phyloP scores from a whole-genome alignment of 2,113 vertebrate species.

The Tachycineta bicolor region DNA sequence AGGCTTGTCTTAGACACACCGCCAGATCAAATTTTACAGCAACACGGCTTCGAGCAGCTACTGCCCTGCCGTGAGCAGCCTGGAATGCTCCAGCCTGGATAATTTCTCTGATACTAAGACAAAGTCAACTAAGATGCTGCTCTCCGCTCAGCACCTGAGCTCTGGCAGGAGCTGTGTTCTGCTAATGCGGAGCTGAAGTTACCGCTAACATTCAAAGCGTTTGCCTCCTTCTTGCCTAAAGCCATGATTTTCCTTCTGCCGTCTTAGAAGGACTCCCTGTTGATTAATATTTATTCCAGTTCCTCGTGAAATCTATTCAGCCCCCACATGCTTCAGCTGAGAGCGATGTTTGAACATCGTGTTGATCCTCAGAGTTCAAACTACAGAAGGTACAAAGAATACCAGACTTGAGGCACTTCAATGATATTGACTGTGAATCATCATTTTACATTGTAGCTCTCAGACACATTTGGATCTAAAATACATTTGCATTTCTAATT shows the following conservation, averaged over 20 bases:
- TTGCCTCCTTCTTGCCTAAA: not conserved
- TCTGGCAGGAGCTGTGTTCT: not conserved
- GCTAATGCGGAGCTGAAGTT: not conserved
- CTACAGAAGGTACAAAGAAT: conserved; percentile 35
- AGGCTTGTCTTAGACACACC: not conserved
- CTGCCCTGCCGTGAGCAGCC: not conserved
- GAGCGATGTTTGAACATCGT: not conserved
- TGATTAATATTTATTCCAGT: conserved; percentile 42
- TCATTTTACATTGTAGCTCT: conserved; percentile 33
- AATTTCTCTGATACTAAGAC: not conserved
- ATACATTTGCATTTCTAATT: conserved; percentile 65
- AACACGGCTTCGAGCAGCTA: not conserved
- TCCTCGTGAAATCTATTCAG: conserved; percentile 41
- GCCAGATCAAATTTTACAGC: not conserved
- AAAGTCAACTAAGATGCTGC: not conserved
- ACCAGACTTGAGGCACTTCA: conserved; percentile 38
- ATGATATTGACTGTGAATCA: conserved; percentile 5
- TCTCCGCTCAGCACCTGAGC: not conserved
- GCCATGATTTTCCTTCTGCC: conserved; percentile 10
- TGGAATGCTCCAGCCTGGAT: not conserved
- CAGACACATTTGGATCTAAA: conserved; percentile 32
- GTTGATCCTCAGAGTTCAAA: conserved; percentile 43
- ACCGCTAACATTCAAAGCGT: not conserved
- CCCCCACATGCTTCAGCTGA: conserved; percentile 17
- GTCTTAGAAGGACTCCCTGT: conserved; percentile 5